phyloP scores from a whole-genome alignment of 2,888 invertebrate genomes.

The Gonocerus acuteangulatus region DNA sequence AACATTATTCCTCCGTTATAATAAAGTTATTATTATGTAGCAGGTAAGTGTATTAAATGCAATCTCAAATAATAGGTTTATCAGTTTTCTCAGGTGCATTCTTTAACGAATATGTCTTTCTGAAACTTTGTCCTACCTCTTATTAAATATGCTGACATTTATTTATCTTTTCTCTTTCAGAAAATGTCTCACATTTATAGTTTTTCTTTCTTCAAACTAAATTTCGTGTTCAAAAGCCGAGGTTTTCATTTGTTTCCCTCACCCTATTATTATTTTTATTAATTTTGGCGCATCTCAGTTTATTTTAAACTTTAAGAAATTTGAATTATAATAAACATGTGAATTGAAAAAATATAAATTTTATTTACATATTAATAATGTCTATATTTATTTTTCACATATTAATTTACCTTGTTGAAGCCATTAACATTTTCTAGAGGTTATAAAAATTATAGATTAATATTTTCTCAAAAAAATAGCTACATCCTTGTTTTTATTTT shows the following conservation, averaged over 20 bases:
- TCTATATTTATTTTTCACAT: too few species aligned
- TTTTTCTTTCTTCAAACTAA: constrained; percentile 2
- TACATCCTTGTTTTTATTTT: too few species aligned
- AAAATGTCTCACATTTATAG: not conserved
- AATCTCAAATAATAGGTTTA: constrained; percentile 21
- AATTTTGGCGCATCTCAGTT: constrained; percentile 22
- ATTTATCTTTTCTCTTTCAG: not conserved
- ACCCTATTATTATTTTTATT: not conserved
- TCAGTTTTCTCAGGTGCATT: constrained; percentile 8
- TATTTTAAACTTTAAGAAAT: constrained; percentile 19
- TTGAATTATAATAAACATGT: not conserved
- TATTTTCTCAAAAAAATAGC: too few species aligned
- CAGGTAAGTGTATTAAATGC: constrained; percentile 21
- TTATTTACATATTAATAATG: not conserved
- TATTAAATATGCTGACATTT: not conserved
- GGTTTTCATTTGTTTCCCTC: not conserved
- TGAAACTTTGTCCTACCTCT: not conserved
- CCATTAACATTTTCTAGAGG: too few species aligned
- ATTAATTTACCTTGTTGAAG: too few species aligned
- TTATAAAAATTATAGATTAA: too few species aligned
- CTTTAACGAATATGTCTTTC: too few species aligned
- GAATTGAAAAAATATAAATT: not conserved
- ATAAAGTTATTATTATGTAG: constrained; percentile 1
- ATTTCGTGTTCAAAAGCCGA: constrained; percentile 17
- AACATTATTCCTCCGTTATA: constrained; percentile 16